phyloP scores from a whole-genome alignment of 2,113 vertebrate species.

The Coptodon bakossiorum region DNA sequence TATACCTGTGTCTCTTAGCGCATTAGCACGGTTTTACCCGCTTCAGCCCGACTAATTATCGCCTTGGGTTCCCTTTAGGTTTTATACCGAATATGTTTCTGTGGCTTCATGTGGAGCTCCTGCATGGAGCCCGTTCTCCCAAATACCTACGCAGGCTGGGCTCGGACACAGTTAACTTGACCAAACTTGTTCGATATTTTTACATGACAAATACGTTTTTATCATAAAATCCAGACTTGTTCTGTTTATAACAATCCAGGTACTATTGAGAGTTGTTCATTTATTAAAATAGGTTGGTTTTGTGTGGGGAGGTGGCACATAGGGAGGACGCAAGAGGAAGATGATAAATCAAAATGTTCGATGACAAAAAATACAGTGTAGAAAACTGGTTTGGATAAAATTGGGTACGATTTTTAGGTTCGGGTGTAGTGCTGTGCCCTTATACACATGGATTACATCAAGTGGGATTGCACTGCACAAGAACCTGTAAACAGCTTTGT shows the following conservation, averaged over 20 bases:
- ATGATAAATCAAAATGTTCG: neutral
- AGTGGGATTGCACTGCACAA: neutral
- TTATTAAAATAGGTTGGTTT: neutral
- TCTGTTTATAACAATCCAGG: neutral
- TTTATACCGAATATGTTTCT: neutral
- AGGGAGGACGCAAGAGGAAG: neutral
- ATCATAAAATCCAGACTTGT: neutral
- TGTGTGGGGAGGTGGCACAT: neutral
- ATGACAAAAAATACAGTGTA: neutral
- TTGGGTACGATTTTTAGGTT: neutral
- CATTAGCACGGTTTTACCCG: neutral
- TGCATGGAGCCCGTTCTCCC: neutral
- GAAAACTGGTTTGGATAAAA: neutral
- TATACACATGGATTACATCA: neutral
- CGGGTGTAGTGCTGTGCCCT: neutral
- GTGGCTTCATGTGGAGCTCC: neutral
- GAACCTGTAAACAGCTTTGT: neutral
- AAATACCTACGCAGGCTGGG: neutral
- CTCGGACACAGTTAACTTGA: neutral
- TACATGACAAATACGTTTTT: neutral
- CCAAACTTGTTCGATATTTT: neutral
- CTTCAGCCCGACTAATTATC: neutral
- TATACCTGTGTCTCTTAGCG: neutral
- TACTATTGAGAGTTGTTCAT: neutral
- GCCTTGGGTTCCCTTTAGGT: neutral